Evolutionary conservation across 2,113 vertebrate species (phyloP), one percentile per base, ranked within the genome.

Genomic region (Oryzias woworae): DNA sequence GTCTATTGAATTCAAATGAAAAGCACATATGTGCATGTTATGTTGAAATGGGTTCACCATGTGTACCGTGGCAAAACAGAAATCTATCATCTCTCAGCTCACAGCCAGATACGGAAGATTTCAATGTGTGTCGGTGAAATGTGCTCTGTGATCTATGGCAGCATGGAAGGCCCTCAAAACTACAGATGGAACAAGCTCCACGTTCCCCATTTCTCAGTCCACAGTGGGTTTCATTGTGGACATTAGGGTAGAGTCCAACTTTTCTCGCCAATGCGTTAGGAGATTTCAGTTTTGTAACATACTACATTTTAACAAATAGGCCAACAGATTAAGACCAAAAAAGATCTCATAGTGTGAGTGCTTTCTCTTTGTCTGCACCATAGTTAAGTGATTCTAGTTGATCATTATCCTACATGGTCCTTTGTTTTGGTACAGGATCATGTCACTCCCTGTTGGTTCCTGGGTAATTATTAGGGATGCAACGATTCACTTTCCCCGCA

Each of bases 211-310:
- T n/a, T 73, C 41, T 72, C 56, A 41, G 49, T 65, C 53, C 54
- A 36, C 72, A 50, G 70, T 62, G 75, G 70, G 72, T 85, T 65
- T 66, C 51, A n/a, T 53, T 56, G 56, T 74, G 69, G 46, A 80
- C 69, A 74, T 66, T 78, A 63, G 75, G 77, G 42, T 73, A 77
- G 62, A 75, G 69, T 66, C 51, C 45, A 76, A 76, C 28, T 58
- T 83, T 80, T 64, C 74, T 58, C 53, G 57, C 84, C 78, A 68
- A 76, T 73, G 73, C 69, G 75, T 69, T 75, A 65, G 73, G 65
- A 81, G 7, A 55, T 67, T 67, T 82, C 54, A 67, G 51, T 70
- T 69, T 36, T 17, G 60, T 36, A 1, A 4, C 36, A 13, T 36
- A 12, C 48, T 70, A 56, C 73, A 63, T 65, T 53, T 69, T 66